These are phyloP conservation scores for Nycticorax nycticorax DNA, from an alignment of 2,113 vertebrate species.

Conservation along the genomic window DNA sequence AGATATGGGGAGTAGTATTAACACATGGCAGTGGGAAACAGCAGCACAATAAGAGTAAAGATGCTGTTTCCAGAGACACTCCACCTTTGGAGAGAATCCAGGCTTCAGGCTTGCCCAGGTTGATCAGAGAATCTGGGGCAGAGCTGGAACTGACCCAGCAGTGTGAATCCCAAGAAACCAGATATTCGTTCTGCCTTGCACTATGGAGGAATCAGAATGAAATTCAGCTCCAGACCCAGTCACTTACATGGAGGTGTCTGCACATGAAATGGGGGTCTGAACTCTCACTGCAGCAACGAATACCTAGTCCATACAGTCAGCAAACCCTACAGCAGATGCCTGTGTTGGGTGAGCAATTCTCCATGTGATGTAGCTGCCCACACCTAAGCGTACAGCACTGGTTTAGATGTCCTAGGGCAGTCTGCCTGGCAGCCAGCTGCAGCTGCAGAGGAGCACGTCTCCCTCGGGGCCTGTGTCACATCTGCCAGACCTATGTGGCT, in stretches of 20 bases:
- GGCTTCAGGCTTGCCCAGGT: background rate
- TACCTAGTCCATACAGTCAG: background rate
- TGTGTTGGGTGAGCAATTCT: background rate
- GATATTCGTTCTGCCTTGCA: background rate
- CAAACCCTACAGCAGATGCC: background rate
- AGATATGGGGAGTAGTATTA: accelerated
- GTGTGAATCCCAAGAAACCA: background rate
- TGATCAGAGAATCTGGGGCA: background rate
- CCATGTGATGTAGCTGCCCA: background rate
- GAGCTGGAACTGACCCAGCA: background rate
- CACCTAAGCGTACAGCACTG: background rate
- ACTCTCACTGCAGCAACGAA: background rate
- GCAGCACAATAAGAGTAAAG: background rate
- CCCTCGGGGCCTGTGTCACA: background rate
- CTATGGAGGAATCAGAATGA: background rate
- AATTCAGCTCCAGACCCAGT: background rate
- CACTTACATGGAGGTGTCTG: background rate
- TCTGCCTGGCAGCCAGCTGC: background rate
- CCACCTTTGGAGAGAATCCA: background rate
- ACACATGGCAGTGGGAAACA: background rate
- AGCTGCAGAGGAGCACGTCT: background rate
- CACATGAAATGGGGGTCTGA: background rate
- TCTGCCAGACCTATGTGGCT: background rate
- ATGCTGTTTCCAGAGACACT: background rate
- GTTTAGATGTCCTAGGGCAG: background rate